Evolutionary conservation across 2,797 vertebrate species (phyloP).

Genomic region (Cyclopterus lumpus): DNA sequence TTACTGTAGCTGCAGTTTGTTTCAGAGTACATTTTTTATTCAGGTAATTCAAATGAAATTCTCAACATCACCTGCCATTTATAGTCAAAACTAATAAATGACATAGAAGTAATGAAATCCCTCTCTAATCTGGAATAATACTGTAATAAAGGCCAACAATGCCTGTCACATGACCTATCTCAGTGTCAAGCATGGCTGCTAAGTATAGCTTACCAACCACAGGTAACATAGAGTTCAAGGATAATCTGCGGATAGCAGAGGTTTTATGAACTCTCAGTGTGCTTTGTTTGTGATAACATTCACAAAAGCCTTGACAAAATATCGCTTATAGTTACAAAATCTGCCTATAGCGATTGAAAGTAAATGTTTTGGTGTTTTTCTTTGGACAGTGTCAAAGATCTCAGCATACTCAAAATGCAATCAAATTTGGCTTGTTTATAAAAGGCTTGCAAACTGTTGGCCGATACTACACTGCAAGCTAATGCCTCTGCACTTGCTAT

Average conservation of each 20-base stretch:
- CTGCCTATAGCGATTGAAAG: slow-evolving; percentile 41
- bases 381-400: slow-evolving; percentile 48
- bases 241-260: slow-evolving; percentile 69
- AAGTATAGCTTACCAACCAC: slow-evolving; percentile 44
- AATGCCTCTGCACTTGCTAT: slow-evolving; percentile 11
- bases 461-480: slow-evolving; percentile 5
- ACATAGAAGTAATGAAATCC: slow-evolving; percentile 54
- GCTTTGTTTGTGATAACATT: slow-evolving; percentile 73
- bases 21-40: slow-evolving; percentile 34
- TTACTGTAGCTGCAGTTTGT: slow-evolving; percentile 36
- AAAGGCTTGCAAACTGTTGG: slow-evolving; percentile 34
- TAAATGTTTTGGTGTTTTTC: slow-evolving; percentile 62
- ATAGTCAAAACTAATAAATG: slow-evolving; percentile 65
- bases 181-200: slow-evolving; percentile 21
- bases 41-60: slow-evolving; percentile 33
- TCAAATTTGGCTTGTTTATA: slow-evolving; percentile 55
- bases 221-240: slow-evolving; percentile 71
- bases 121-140: slow-evolving; percentile 64
- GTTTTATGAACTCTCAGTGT: slow-evolving; percentile 50
- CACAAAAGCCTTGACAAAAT: slow-evolving; percentile 68
- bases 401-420: slow-evolving; percentile 42
- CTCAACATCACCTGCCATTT: slow-evolving; percentile 49
- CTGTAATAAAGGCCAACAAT: slow-evolving; percentile 40
- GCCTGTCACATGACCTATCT: slow-evolving; percentile 53
- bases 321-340: slow-evolving; percentile 48